Conservation (phyloP, 92 coral and sea anemone genomes). For the Diadumene lineata region DNA sequence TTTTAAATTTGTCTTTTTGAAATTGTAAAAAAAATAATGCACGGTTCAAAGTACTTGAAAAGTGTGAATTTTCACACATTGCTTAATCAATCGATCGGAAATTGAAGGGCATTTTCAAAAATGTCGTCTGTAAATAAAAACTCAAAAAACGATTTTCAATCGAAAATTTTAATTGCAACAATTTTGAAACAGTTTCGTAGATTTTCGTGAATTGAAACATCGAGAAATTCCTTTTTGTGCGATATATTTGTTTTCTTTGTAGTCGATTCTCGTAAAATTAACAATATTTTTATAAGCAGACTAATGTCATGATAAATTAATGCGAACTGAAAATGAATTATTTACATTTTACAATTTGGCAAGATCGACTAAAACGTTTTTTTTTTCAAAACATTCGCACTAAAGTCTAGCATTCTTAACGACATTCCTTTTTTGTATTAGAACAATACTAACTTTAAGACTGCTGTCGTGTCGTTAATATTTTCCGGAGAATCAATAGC, state of each 20-base stretch:
- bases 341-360: not conserved
- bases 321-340: not conserved
- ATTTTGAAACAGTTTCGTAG: too few relatives aligned
- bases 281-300: not conserved
- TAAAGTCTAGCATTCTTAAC: conserved; percentile 18
- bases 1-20: too few relatives aligned
- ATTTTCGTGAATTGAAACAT: too few relatives aligned
- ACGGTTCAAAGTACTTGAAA: not conserved
- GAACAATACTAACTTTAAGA: too few relatives aligned
- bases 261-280: not conserved
- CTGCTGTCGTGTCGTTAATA: too few relatives aligned
- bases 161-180: too few relatives aligned
- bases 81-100: not conserved
- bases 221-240: too few relatives aligned
- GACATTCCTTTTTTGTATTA: conserved; percentile 8
- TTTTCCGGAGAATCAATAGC: too few relatives aligned
- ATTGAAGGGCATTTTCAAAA: not conserved
- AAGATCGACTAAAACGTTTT: not conserved
- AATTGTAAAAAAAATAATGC: too few relatives aligned
- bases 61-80: not conserved
- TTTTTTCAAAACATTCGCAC: not conserved
- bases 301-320: not conserved
- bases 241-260: not conserved
- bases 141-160: too few relatives aligned
- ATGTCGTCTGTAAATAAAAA: too few relatives aligned